These are phyloP conservation scores for Onychomys arenicola DNA, from an alignment of 2,797 vertebrate genomes.

Conservation along the genomic window DNA sequence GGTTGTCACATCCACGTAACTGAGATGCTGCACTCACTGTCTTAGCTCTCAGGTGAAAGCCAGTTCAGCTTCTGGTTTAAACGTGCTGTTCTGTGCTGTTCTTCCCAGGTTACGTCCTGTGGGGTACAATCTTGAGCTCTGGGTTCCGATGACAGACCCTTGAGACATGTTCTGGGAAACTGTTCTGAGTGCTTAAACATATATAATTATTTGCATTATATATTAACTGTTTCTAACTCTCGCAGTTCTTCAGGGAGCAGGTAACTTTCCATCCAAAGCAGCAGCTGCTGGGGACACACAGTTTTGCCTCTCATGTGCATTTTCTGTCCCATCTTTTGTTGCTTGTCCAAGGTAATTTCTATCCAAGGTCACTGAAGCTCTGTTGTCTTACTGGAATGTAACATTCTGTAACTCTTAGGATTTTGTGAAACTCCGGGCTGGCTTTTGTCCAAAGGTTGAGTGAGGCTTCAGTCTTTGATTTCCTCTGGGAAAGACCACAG, in stretches of 20 bases:
- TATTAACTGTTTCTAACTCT: not conserved
- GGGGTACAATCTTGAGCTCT: not conserved
- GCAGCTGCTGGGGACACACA: not conserved
- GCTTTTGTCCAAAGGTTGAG: constrained; percentile 62
- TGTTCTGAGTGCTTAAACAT: not conserved
- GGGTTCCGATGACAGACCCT: not conserved
- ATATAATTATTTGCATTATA: not conserved
- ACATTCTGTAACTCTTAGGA: not conserved
- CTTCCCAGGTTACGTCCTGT: not conserved
- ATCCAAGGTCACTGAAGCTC: not conserved
- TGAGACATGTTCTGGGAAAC: not conserved
- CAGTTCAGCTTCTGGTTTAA: not conserved
- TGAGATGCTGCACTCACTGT: not conserved
- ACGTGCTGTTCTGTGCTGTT: not conserved
- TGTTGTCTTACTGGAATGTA: not conserved
- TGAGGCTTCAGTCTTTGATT: constrained; percentile 4
- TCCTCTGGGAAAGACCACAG: constrained; percentile 5
- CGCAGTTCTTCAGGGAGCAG: not conserved
- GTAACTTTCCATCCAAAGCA: not conserved
- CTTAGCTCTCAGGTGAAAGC: not conserved
- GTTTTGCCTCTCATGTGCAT: not conserved
- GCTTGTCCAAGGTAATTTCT: not conserved
- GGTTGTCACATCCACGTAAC: not conserved
- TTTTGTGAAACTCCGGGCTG: constrained; percentile 45
- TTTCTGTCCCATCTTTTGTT: not conserved